Evolutionary conservation across 2,797 vertebrate genomes (phyloP), one percentile per base, ranked within the genome.

Genomic region (Hippocampus kuda): DNA sequence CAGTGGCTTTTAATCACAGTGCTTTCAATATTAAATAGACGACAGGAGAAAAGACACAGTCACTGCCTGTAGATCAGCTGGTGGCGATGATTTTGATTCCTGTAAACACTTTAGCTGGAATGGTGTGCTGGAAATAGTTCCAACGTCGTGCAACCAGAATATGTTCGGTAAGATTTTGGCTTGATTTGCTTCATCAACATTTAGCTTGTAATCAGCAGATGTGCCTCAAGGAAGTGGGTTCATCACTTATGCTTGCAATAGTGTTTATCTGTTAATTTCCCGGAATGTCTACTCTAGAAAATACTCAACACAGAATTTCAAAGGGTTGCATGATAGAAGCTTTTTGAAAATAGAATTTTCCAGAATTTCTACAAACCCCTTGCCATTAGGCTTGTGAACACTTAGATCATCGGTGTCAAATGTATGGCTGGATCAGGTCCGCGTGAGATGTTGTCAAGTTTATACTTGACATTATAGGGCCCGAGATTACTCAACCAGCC

Each of bases 11-110:
- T 82, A 77, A 30, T 79, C 42, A 42, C 76, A 3, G 8, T 30
- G 66, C 72, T 79, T 80, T 82, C 53, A 79, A 76, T 73, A 70
- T 79, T 80, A 78, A 80, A 82, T 69, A 42, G 72, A 59, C 81
- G 77, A 81, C 76, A 74, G 79, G 75, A 81, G 75, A 71, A 75
- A 80, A 81, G 71, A 42, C 44, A 76, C 42, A 38, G 67, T 70
- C n/a, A 64, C 66, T 70, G 70, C 65, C 65, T 70, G 34, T 9
- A 16, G 54, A 26, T 57, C 53, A 57, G n/a, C 53, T 13, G 34
- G 8, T 18, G 53, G 38, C 54, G 16, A n/a, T 42, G 53, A 57
- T 10, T 53, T 26, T 26, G 38, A 57, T 42, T 68, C 61, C 30
- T 30, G 6, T 13, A 30, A 59, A 59, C 57, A 27, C 26, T 48